phyloP scores from a whole-genome alignment of 2,797 vertebrate genomes.

The Oreochromis grahami region DNA sequence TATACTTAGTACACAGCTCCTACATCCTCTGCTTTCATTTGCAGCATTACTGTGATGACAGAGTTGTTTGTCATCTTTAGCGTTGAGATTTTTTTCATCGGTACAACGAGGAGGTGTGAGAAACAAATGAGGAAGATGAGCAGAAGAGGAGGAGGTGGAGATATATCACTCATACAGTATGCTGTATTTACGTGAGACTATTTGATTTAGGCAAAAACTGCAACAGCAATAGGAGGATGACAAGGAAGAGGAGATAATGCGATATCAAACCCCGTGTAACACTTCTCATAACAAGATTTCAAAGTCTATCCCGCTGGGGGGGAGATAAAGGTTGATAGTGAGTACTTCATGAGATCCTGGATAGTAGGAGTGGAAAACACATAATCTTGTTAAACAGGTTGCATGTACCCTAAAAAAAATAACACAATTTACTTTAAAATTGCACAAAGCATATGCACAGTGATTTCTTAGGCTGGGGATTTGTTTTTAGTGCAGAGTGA shows the following conservation, averaged over 20 bases:
- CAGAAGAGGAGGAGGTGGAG: constrained; percentile 18
- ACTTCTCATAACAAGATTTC: neutral
- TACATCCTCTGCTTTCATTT: constrained; percentile 33
- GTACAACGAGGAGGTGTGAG: constrained; percentile 56
- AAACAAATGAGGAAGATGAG: constrained; percentile 36
- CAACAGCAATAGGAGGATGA: neutral
- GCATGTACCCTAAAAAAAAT: neutral
- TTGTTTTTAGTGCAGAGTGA: constrained; percentile 39
- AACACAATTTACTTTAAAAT: neutral
- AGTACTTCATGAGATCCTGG: neutral
- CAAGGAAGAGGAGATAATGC: neutral
- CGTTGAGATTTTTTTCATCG: constrained; percentile 13
- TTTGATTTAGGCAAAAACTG: neutral
- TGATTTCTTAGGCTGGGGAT: neutral
- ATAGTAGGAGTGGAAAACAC: neutral
- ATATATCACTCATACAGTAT: neutral
- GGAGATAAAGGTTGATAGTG: neutral
- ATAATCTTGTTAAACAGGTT: neutral
- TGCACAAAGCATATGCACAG: neutral
- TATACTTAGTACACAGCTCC: neutral
- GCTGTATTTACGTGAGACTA: neutral
- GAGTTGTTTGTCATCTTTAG: constrained; percentile 63
- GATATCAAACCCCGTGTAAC: neutral
- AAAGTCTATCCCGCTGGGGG: neutral
- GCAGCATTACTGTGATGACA: constrained; percentile 43